Percentiles rank a stretch among this genome's conserved stretches.
phyloP scores from a whole-genome alignment of 2,113 vertebrate genomes.

The zebrafish (Danio rerio) region DNA sequence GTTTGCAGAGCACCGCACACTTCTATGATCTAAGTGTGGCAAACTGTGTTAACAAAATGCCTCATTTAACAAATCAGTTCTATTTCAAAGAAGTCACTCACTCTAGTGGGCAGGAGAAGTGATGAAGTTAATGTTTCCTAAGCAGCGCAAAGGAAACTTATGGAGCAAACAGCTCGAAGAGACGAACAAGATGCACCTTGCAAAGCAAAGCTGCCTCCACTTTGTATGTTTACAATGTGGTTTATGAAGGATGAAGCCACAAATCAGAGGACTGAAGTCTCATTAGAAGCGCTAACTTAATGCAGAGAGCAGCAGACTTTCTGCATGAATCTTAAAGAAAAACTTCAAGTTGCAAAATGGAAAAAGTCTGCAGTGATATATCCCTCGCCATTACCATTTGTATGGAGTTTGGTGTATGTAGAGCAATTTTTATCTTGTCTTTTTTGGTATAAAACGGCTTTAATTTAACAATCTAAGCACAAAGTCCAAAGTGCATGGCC shows the following conservation, averaged over 20 bases:
- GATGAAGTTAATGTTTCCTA: slow-evolving; percentile 19
- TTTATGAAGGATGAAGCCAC: slow-evolving; percentile 66
- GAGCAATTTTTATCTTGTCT: too few species aligned
- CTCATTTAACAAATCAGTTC: slow-evolving; percentile 44
- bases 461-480: too few species aligned
- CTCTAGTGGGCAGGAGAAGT: background rate
- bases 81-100: slow-evolving; percentile 19
- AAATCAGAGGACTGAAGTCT: slow-evolving; percentile 43
- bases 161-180: background rate
- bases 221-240: slow-evolving; percentile 58
- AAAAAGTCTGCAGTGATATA: background rate
- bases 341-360: background rate
- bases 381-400: background rate
- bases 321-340: background rate
- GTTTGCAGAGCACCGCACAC: background rate
- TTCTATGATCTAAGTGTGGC: slow-evolving; percentile 13
- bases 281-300: slow-evolving; percentile 43
- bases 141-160: background rate
- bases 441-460: too few species aligned
- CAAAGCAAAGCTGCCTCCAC: slow-evolving; percentile 25
- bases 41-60: slow-evolving; percentile 27
- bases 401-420: too few species aligned
- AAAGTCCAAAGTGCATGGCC: too few species aligned
- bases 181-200: slow-evolving; percentile 47
- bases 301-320: slow-evolving; percentile 33